Evolutionary conservation across 1,140 invertebrate genomes (phyloP), one percentile per base, ranked within the genome.

Genomic region (Sminthurides bifidus): DNA sequence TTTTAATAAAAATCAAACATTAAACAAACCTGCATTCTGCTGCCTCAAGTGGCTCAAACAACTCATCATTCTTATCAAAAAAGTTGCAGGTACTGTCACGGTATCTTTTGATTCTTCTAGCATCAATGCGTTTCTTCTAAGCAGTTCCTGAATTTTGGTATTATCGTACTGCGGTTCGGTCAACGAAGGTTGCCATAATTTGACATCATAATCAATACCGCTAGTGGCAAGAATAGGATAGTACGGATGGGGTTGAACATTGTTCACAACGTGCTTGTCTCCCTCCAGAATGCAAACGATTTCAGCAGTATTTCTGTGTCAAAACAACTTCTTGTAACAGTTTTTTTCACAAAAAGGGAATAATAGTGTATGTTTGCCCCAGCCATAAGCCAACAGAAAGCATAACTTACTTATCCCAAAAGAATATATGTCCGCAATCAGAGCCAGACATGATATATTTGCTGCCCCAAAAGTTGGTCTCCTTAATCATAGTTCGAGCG

Each of bases 181-280:
- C 53, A 70, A 70, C 14, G 78, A 68, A 1, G 88, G 88, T 2
- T 82, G 76, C 86, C 87, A 92, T 0, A 92, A 69, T 71, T 92
- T 92, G 8, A 92, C 77, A 68, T 92, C 85, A 70, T 92, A 87
- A 68, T 92, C 89, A 55, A 92, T 91, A 8, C 89, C 89, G 58
- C 87, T 90, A 6, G 87, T 85, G 0, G 87, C 87, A 4, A 92
- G 67, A 61, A 89, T 78, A 52, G 87, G 86, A 54, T 87, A 71
- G 58, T 73, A 80, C 0, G 87, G 87, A 73, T 92, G 88, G 0
- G 89, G 88, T 66, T 88, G 85, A 0, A 90, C 67, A 69, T 49
- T 33, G 71, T 91, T 91, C 26, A 91, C 87, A 0, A 92, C 87
- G 67, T 87, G 86, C 46, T 81, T 77, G 72, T 92, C 88, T 3